A percentile compares a stretch with the other conserved stretches of the same genome.
These are phyloP conservation scores for Leucopsar rothschildi DNA, from an alignment of 2,113 vertebrate species.

Conservation along the genomic window DNA sequence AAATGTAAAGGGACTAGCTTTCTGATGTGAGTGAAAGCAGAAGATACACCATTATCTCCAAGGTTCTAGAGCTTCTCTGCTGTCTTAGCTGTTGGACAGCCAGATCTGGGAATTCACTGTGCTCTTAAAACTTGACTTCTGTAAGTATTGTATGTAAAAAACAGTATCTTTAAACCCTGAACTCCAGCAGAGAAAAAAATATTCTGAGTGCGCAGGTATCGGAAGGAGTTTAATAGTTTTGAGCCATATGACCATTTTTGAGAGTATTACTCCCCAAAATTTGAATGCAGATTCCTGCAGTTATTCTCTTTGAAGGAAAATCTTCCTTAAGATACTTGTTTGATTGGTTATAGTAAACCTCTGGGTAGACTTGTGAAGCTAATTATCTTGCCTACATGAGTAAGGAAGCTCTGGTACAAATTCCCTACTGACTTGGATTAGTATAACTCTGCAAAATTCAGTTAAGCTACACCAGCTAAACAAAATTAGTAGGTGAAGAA, in stretches of 20 bases:
- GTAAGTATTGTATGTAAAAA: background rate
- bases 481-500: background rate
- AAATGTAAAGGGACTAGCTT: background rate
- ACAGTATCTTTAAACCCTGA: background rate
- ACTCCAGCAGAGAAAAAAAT: background rate
- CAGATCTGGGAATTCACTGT: background rate
- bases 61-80: background rate
- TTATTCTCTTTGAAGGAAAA: background rate
- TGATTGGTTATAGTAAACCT: background rate
- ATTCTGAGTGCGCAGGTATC: background rate
- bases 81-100: background rate
- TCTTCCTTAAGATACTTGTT: background rate
- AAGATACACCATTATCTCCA: background rate
- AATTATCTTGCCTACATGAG: background rate
- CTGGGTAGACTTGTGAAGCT: background rate
- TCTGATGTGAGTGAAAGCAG: background rate
- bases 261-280: background rate
- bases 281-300: background rate
- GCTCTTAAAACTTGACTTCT: background rate
- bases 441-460: background rate
- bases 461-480: background rate
- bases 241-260: background rate
- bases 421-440: background rate
- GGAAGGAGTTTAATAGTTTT: background rate
- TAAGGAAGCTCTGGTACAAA: background rate